Base-by-base conservation (phyloP, 2,113 vertebrate species). In the Scomber colias region DNA sequence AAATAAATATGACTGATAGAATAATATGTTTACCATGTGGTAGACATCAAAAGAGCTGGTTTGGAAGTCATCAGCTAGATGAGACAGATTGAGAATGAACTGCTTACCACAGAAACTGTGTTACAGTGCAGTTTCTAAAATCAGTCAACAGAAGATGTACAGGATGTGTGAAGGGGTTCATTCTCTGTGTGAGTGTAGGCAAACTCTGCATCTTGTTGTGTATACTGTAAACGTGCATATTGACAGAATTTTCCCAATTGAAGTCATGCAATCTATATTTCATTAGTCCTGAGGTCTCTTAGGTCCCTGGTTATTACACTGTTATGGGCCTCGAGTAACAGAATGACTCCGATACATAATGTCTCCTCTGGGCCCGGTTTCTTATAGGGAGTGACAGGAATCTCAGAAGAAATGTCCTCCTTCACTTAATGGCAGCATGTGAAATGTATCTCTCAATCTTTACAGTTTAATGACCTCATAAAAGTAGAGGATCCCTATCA, bases 261-360 rank as follows among this genome's bases (percentile, higher is more conserved):
- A 77, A 68, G 46, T n/a, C 10, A 49, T 57, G 53, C 62, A 65
- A 82, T 84, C 48, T 82, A 68, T 72, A 60, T 82, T 79, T 50
- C 19, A 75, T 81, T 64, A 69, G 35, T 35, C 3, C 44, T 48
- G 31, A 76, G 48, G 21, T 14, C 49, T 66, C 19, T 55, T 27
- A 71, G 44, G n/a, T 73, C 61, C 31, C 17, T 74, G 61, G 35
- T 57, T 82, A 56, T 75, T 71, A 50, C 48, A 30, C 19, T 46
- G 45, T 71, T 68, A 67, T 75, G 35, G 48, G 50, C 49, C 60
- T 59, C 66, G 40, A 72, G 70, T 54, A 76, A 30, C 40, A 40
- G 56, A 68, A 80, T 19, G n/a, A 73, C 56, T 61, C 14, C 64
- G 11, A 83, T 57, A 65, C 66, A 44, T 74, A 62, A 64, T 75